Evolutionary conservation across 2,888 invertebrate genomes (phyloP).

Genomic region (Ormia ochracea): DNA sequence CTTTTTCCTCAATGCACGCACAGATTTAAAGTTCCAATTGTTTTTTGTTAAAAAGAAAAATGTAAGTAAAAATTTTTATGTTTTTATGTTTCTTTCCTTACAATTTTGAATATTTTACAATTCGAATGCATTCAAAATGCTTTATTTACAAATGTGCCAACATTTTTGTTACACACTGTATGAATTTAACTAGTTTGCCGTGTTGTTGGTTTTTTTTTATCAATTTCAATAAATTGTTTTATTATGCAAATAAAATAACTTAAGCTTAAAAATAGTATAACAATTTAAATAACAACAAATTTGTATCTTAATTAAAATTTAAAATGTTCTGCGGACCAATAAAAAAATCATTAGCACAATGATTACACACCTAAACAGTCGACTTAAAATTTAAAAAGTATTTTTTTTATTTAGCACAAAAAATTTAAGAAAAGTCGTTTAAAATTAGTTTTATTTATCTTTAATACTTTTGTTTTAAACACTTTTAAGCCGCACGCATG

Average conservation of each 20-base stretch:
- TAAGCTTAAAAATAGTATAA: constrained; percentile 8
- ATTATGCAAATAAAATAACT: constrained; percentile 35
- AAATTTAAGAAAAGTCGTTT: not conserved
- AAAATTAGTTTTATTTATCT: not conserved
- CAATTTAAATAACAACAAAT: not conserved
- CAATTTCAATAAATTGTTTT: constrained; percentile 14
- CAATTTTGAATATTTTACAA: too few relatives aligned
- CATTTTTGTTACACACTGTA: too few relatives aligned
- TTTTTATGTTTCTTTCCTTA: too few relatives aligned
- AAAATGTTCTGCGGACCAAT: not conserved
- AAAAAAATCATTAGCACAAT: not conserved
- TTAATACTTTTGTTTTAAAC: constrained; percentile 2
- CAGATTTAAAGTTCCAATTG: too few relatives aligned
- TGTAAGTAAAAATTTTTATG: too few relatives aligned
- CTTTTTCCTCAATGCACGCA: too few relatives aligned
- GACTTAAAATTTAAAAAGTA: not conserved
- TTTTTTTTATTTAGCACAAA: not conserved
- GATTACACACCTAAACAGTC: not conserved
- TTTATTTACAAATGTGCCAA: too few relatives aligned
- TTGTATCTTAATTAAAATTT: constrained; percentile 11
- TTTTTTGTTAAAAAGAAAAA: too few relatives aligned
- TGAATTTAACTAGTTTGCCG: not conserved
- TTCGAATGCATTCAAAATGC: too few relatives aligned
- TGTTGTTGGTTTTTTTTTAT: not conserved
- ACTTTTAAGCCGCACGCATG: not conserved